A percentile compares a stretch with the other conserved stretches of the same genome.
phyloP scores from a whole-genome alignment of 2,888 invertebrate genomes.

The Cybosia mesomella region DNA sequence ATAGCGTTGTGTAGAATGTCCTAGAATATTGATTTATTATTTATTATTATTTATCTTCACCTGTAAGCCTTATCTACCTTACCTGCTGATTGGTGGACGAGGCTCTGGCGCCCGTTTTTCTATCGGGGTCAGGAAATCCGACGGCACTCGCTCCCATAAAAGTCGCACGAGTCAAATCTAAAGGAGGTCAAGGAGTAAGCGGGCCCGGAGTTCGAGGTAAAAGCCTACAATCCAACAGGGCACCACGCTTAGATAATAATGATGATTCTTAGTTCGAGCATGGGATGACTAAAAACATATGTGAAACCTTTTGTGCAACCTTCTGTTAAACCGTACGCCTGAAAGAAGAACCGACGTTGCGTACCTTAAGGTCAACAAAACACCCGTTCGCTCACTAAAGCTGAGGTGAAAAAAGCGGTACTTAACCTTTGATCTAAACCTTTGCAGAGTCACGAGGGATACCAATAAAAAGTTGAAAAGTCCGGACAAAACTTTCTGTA shows the following conservation, averaged over 20 bases:
- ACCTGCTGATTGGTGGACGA: too few species aligned
- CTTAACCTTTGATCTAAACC: conserved; percentile 25
- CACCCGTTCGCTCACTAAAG: conserved; percentile 16
- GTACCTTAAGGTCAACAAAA: conserved; percentile 15
- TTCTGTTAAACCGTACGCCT: neutral
- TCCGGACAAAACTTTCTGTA: neutral
- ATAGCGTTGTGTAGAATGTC: too few species aligned
- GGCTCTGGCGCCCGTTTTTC: too few species aligned
- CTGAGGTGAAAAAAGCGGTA: conserved; percentile 25
- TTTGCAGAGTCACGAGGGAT: conserved; percentile 8
- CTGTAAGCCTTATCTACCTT: too few species aligned
- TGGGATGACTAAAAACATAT: neutral
- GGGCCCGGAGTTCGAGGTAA: neutral
- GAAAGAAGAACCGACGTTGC: conserved; percentile 12
- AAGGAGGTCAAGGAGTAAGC: neutral
- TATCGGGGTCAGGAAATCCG: too few species aligned
- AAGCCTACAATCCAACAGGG: neutral
- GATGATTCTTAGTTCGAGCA: neutral
- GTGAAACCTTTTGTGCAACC: neutral
- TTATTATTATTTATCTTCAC: too few species aligned
- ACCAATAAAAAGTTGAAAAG: conserved; percentile 4
- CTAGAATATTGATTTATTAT: too few species aligned
- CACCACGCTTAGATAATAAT: neutral
- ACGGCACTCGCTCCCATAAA: too few species aligned
- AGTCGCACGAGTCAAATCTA: neutral